Percentiles rank a stretch among this genome's conserved stretches.
These are phyloP conservation scores for Halocynthia roretzi DNA, from an alignment of 23 tunicate species.

Conservation along the genomic window DNA sequence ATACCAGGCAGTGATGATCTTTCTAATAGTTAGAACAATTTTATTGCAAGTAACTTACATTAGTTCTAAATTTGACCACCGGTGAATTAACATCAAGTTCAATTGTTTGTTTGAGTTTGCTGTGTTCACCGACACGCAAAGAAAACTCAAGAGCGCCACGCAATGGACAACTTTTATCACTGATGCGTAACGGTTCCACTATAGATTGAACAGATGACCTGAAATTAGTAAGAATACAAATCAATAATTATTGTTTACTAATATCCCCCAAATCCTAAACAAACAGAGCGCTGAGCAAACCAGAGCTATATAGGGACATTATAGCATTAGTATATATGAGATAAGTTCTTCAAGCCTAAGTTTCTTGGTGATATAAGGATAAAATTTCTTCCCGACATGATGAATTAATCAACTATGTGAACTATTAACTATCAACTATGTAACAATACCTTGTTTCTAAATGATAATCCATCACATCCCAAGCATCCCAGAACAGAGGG, in stretches of 20 bases:
- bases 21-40: neutral
- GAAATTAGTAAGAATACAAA: neutral
- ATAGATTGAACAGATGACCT: conserved; percentile 19
- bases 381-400: too few relatives aligned
- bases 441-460: conserved; percentile 58
- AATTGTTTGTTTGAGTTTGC: conserved; percentile 30
- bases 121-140: conserved; percentile 17
- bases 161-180: neutral
- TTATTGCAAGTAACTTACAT: conserved; percentile 9
- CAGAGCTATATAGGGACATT: neutral
- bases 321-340: neutral
- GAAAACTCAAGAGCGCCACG: conserved; percentile 18
- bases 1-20: too few relatives aligned
- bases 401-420: too few relatives aligned
- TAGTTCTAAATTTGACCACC: conserved; percentile 25
- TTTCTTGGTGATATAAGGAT: too few relatives aligned
- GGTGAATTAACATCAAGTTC: conserved; percentile 33
- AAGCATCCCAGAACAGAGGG: conserved; percentile 67
- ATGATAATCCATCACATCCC: conserved; percentile 82
- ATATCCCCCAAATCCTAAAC: neutral
- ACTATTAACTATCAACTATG: too few relatives aligned
- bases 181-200: conserved; percentile 12
- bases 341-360: neutral
- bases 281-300: too few relatives aligned
- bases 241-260: too few relatives aligned